Evolutionary conservation across 2,888 invertebrate species (phyloP).

Genomic region (Campoplex nolae): DNA sequence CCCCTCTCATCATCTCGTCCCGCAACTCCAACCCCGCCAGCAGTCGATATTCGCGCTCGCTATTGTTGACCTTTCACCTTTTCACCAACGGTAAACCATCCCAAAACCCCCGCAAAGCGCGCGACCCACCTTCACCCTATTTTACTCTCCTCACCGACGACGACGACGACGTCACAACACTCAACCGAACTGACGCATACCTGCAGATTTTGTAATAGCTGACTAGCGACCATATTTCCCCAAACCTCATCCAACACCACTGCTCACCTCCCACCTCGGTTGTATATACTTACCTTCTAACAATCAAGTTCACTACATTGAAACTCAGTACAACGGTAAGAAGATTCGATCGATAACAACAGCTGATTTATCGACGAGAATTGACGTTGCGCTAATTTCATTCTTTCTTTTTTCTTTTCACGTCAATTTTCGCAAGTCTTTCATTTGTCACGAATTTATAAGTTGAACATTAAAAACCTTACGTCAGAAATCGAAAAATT

Average conservation of each 20-base stretch:
- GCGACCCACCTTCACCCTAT: constrained; percentile 15
- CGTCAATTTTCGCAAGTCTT: background rate
- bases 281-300: background rate
- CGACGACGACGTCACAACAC: constrained; percentile 47
- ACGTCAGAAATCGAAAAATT: too few relatives aligned
- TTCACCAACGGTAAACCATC: constrained; percentile 67
- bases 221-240: background rate
- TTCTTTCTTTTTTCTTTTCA: background rate
- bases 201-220: constrained; percentile 9
- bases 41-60: constrained; percentile 79
- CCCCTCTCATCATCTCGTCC: constrained; percentile 55
- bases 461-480: too few relatives aligned
- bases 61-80: constrained; percentile 80
- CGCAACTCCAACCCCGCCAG: constrained; percentile 69
- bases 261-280: background rate
- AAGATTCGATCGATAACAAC: constrained; percentile 5
- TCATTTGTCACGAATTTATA: background rate
- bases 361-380: constrained; percentile 39
- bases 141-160: constrained; percentile 33
- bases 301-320: background rate
- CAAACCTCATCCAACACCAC: background rate
- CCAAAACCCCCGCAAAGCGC: constrained; percentile 26
- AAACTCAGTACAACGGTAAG: background rate
- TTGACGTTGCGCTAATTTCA: constrained; percentile 9
- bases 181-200: constrained; percentile 23